phyloP scores from a whole-genome alignment of 2,797 vertebrate genomes.

The Gila robusta region DNA sequence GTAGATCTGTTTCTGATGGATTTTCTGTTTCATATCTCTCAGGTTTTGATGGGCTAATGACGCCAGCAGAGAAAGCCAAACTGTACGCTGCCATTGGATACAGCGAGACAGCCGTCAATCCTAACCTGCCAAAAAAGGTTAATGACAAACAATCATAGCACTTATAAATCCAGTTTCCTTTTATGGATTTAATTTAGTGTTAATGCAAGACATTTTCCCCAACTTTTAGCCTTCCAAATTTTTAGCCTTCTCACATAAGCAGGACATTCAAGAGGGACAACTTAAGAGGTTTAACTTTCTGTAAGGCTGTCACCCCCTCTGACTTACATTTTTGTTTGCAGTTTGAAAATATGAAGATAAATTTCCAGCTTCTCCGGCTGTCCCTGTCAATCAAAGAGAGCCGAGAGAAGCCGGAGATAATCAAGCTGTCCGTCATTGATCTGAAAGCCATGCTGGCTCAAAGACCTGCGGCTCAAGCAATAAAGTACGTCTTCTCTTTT shows the following conservation, averaged over 20 bases:
- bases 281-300: background rate
- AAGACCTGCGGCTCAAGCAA: slow-evolving; percentile 93
- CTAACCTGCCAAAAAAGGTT: slow-evolving; percentile 94
- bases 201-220: background rate
- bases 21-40: slow-evolving; percentile 28
- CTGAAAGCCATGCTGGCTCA: slow-evolving; percentile 88
- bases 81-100: slow-evolving; percentile 98
- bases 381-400: slow-evolving; percentile 88
- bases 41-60: slow-evolving; percentile 92
- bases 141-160: slow-evolving; percentile 62
- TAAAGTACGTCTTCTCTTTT: slow-evolving; percentile 79
- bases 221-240: no score
- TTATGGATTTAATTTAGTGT: background rate
- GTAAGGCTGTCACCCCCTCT: background rate
- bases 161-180: background rate
- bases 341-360: slow-evolving; percentile 95
- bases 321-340: slow-evolving; percentile 70
- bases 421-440: slow-evolving; percentile 87
- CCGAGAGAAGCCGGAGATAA: slow-evolving; percentile 83
- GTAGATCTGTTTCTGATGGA: background rate
- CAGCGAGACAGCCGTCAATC: slow-evolving; percentile 91
- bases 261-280: background rate
- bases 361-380: slow-evolving; percentile 89
- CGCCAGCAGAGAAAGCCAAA: slow-evolving; percentile 89
- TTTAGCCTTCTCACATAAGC: background rate